These are phyloP conservation scores for Crotalus horridus DNA, from an alignment of 2,113 vertebrate species.

Conservation along the genomic window DNA sequence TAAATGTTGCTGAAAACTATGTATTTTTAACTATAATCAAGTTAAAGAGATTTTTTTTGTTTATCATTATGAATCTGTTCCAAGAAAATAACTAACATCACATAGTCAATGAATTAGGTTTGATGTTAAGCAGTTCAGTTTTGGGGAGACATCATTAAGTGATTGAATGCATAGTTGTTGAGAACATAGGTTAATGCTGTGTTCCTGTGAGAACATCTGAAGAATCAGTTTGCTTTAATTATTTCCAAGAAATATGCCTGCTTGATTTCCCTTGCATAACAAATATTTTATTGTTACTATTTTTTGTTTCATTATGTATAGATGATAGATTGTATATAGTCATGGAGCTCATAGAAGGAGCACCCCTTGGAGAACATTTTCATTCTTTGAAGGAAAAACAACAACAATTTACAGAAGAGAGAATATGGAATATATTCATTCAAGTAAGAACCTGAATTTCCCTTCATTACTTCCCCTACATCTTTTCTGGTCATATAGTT, in stretches of 20 bases:
- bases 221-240: neutral
- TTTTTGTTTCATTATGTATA: slow-evolving; percentile 44
- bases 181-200: neutral
- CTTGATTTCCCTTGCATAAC: neutral
- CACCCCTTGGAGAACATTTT: slow-evolving; percentile 80
- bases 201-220: neutral
- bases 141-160: neutral
- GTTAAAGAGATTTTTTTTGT: neutral
- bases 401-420: slow-evolving; percentile 81
- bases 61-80: neutral
- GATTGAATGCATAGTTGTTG: neutral
- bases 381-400: slow-evolving; percentile 86
- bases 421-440: slow-evolving; percentile 88
- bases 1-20: neutral
- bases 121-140: neutral
- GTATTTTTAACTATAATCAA: neutral
- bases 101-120: neutral
- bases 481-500: neutral
- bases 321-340: slow-evolving; percentile 85
- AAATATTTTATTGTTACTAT: neutral
- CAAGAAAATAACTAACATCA: neutral
- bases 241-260: neutral
- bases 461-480: neutral
- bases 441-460: slow-evolving; percentile 67
- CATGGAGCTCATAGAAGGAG: slow-evolving; percentile 89